Conservation (phyloP, 64 coral and sea anemone species). For the Pocillopora damicornis region DNA sequence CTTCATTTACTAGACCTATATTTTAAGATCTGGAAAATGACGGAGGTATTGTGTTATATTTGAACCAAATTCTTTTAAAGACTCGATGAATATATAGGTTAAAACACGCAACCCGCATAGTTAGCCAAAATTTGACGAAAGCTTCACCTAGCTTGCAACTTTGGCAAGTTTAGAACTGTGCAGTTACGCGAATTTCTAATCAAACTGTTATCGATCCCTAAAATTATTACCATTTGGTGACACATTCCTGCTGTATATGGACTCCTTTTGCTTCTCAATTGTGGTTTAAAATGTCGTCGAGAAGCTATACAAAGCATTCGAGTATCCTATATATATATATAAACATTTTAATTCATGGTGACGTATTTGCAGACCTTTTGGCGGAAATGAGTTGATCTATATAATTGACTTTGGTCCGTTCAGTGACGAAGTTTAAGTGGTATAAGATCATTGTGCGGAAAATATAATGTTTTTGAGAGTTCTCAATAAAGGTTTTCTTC, state of each 20-base stretch:
- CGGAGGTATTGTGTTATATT: constrained; percentile 3
- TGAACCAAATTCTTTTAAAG: neutral
- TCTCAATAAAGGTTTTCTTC: too few species aligned
- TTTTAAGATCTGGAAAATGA: constrained; percentile 6
- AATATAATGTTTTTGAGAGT: too few species aligned
- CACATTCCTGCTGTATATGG: too few species aligned
- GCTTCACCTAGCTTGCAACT: too few species aligned
- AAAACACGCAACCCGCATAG: neutral
- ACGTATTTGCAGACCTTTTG: neutral
- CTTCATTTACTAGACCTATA: neutral
- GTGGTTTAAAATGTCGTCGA: neutral
- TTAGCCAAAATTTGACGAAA: too few species aligned
- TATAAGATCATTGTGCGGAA: neutral
- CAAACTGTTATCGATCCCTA: neutral
- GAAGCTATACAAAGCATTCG: neutral
- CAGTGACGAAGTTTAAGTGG: neutral
- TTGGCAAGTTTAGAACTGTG: too few species aligned
- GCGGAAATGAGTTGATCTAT: neutral
- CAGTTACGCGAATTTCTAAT: neutral
- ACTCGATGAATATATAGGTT: neutral
- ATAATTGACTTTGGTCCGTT: neutral
- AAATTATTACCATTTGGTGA: too few species aligned
- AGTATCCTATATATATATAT: neutral
- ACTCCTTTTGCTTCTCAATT: neutral
- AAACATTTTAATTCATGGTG: neutral